A percentile compares a stretch with the other conserved stretches of the same genome.
Evolutionary conservation across 2,797 vertebrate genomes (phyloP).

Genomic region (Sphenopsis melanotis): DNA sequence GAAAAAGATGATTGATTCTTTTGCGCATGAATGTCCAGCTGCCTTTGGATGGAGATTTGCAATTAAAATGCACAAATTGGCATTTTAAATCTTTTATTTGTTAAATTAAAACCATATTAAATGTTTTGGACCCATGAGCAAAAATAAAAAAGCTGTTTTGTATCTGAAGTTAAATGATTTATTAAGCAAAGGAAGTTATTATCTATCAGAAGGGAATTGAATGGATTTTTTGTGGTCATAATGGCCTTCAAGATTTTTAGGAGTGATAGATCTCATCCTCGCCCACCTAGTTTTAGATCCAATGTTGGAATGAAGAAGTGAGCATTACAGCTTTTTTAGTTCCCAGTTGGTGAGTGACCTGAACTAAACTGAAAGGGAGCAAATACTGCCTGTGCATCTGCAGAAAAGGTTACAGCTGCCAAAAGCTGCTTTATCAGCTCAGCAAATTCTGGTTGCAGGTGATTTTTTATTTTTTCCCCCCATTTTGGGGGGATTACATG

Average conservation of each 20-base stretch:
- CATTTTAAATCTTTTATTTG: not conserved
- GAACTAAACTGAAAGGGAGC: constrained; percentile 23
- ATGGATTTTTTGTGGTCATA: constrained; percentile 17
- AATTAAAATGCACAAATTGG: not conserved
- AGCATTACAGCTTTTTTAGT: not conserved
- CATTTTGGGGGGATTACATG: not conserved
- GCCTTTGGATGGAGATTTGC: not conserved
- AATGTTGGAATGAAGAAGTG: not conserved
- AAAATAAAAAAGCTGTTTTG: not conserved
- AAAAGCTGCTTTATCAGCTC: constrained; percentile 5
- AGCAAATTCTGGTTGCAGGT: not conserved
- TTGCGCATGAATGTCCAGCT: not conserved
- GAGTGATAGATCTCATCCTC: constrained; percentile 11
- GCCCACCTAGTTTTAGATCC: not conserved
- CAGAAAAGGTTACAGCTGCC: constrained; percentile 8
- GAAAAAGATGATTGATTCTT: not conserved
- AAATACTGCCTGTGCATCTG: constrained; percentile 27
- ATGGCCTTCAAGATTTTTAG: not conserved
- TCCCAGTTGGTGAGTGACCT: constrained; percentile 34
- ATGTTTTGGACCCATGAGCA: not conserved
- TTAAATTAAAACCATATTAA: constrained; percentile 11
- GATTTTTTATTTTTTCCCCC: not conserved
- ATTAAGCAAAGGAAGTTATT: constrained; percentile 25
- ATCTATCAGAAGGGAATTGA: constrained; percentile 5
- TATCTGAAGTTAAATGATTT: constrained; percentile 10